Percentiles rank a stretch among this genome's conserved stretches.
phyloP scores from a whole-genome alignment of 2,888 invertebrate genomes.

The Prosopocoilus inquinatus region DNA sequence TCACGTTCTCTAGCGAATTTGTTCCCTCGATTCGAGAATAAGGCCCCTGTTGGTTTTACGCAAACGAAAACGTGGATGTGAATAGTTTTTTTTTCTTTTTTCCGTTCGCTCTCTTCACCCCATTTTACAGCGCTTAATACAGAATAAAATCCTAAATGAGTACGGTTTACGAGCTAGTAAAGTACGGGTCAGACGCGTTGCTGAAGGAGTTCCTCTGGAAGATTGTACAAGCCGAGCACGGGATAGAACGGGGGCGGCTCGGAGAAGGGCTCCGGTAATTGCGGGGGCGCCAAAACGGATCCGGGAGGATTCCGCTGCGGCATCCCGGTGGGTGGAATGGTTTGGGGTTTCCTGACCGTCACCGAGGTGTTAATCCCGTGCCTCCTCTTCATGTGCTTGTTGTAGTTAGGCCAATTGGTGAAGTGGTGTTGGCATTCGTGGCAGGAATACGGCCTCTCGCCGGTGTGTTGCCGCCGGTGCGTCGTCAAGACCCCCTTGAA shows the following conservation, averaged over 20 bases:
- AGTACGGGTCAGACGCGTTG: slow-evolving; percentile 10
- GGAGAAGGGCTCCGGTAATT: slow-evolving; percentile 33
- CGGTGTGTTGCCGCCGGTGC: slow-evolving; percentile 72
- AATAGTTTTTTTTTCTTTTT: too few species aligned
- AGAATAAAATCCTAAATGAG: background rate
- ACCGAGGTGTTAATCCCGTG: slow-evolving; percentile 58
- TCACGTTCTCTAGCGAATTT: too few species aligned
- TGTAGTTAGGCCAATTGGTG: slow-evolving; percentile 81
- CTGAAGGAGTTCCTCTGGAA: slow-evolving; percentile 39
- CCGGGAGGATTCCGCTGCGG: slow-evolving; percentile 50
- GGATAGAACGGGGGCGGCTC: slow-evolving; percentile 39
- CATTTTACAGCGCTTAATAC: too few species aligned
- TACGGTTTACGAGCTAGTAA: background rate
- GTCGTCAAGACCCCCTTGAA: slow-evolving; percentile 74
- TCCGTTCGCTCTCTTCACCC: too few species aligned
- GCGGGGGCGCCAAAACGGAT: slow-evolving; percentile 47
- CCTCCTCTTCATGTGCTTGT: slow-evolving; percentile 77
- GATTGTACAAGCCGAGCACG: slow-evolving; percentile 44
- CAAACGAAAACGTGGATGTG: too few species aligned
- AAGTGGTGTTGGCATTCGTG: slow-evolving; percentile 71
- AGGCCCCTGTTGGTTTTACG: too few species aligned
- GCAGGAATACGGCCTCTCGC: slow-evolving; percentile 72
- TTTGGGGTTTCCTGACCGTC: slow-evolving; percentile 48
- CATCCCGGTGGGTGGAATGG: slow-evolving; percentile 51
- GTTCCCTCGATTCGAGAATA: too few species aligned